A percentile compares a stretch with the other conserved stretches of the same genome.
Conservation (phyloP, 2,113 vertebrate species). For the Anser cygnoides region DNA sequence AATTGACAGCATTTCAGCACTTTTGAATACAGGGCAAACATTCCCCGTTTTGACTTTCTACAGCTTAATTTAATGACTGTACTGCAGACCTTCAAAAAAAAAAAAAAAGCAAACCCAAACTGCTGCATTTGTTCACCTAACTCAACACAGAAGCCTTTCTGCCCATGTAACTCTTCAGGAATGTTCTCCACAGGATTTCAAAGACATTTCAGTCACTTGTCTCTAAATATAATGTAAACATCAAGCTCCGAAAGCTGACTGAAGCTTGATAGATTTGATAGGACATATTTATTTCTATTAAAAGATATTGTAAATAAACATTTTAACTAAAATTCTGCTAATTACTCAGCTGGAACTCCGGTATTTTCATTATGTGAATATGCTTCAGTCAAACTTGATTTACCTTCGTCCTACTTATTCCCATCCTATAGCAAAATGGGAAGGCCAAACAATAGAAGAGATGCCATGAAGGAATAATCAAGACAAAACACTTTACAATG, state of each 20-base stretch:
- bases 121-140: not conserved
- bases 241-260: not conserved
- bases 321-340: not conserved
- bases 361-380: not conserved
- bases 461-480: not conserved
- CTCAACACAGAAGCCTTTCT: not conserved
- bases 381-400: not conserved
- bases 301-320: not conserved
- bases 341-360: not conserved
- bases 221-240: not conserved
- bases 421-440: not conserved
- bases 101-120: not conserved
- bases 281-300: not conserved
- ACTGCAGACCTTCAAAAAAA: not conserved
- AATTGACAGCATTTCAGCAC: not conserved
- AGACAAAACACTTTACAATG: too few species aligned
- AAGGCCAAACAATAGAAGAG: not conserved
- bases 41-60: not conserved
- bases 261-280: not conserved
- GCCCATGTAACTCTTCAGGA: not conserved
- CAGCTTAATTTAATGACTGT: not conserved
- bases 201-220: not conserved
- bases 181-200: not conserved
- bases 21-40: not conserved
- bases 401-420: not conserved